Evolutionary conservation across 2,113 vertebrate species (phyloP), one percentile per base, ranked within the genome.

Genomic region (Aegithalos caudatus): DNA sequence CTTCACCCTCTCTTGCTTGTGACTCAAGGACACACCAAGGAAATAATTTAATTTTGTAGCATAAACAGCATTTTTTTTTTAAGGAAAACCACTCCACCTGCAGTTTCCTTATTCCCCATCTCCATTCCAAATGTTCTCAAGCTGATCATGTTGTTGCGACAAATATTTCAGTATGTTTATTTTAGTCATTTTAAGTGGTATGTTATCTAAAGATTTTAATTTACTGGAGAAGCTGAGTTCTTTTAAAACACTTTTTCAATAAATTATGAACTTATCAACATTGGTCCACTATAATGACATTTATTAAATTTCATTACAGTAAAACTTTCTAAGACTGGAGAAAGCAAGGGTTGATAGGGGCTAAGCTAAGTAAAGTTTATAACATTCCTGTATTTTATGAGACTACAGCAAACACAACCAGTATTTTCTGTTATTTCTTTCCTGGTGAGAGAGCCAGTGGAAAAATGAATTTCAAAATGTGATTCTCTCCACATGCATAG

Each of bases 251-350:
- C 10, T 72, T 97, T 94, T 92, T 62, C 61, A 91, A 66, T 85
- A 93, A 88, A 92, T 86, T 80, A 93, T 95, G 42, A 28, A 87
- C 86, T 94, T 96, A 96, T 96, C 95, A 94, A 96, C 81, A 23
- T 80, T 90, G 88, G 80, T 45, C 92, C 96, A 93, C 93, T 93
- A 85, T 78, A 96, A 51, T 73, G 93, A 95, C 90, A 86, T 97
- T 95, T 97, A 94, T 88, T 95, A 67, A 58, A 80, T 95, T 96
- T 95, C 79, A 90, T 89, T 81, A 95, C 72, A 94, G 94, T 96
- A 97, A 97, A 98, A 92, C 77, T 89, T 92, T 89, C 74, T 77
- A 95, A 95, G 81, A 66, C 78, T 61, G 7, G 44, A 70, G 69
- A 86, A 91, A 93, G 29, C 83, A 96, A 95, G 82, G 35, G 76